A percentile compares a stretch with the other conserved stretches of the same genome.
Conservation (phyloP, 2,113 vertebrate genomes). For the Eudyptes chrysolophus region DNA sequence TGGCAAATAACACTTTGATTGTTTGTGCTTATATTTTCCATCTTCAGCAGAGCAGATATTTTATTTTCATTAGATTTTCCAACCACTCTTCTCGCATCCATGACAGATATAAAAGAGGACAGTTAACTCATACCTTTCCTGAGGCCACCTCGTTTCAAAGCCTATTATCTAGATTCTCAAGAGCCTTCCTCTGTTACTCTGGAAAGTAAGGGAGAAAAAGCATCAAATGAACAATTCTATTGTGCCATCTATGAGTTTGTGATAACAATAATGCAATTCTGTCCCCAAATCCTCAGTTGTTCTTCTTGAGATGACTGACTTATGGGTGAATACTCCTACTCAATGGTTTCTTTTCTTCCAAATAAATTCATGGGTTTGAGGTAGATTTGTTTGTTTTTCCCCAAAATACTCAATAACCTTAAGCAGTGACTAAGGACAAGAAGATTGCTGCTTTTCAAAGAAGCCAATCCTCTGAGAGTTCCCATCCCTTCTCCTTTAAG, state of each 20-base stretch:
- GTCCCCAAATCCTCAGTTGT: not conserved
- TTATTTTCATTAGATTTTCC: conserved; percentile 3
- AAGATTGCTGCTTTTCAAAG: not conserved
- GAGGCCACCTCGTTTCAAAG: not conserved
- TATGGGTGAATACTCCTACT: not conserved
- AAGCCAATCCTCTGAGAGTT: not conserved
- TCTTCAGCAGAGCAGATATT: not conserved
- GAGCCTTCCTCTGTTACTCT: not conserved
- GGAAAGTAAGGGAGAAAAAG: not conserved
- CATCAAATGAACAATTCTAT: not conserved
- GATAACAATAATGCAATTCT: not conserved
- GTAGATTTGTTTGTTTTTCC: not conserved
- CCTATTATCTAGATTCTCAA: not conserved
- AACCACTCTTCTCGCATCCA: not conserved
- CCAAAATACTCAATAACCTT: not conserved
- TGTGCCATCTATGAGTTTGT: not conserved
- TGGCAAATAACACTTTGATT: conserved; percentile 1
- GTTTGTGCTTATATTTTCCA: not conserved
- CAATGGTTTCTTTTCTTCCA: not conserved
- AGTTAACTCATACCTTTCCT: not conserved
- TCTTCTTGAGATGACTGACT: not conserved
- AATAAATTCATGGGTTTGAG: not conserved
- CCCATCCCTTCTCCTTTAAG: not conserved
- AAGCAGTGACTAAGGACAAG: not conserved
- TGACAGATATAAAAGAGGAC: not conserved